These are phyloP conservation scores for Danio jaintianensis DNA, from an alignment of 2,797 vertebrate species.

Conservation along the genomic window DNA sequence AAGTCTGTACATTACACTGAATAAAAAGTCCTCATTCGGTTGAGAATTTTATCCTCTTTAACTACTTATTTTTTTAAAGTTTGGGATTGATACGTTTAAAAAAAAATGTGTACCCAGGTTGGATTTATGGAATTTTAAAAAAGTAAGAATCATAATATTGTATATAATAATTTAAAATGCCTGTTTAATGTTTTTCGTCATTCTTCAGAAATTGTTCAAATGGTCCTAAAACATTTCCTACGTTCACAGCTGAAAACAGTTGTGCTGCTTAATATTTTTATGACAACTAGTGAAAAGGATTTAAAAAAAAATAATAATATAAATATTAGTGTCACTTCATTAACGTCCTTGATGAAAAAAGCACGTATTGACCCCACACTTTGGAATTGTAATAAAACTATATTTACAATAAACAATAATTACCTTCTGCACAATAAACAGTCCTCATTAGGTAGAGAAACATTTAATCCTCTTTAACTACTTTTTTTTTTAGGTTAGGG, in stretches of 20 bases:
- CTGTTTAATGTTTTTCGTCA: no score
- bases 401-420: background rate
- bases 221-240: no score
- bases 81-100: background rate
- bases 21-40: background rate
- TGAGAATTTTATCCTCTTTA: background rate
- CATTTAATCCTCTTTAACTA: background rate
- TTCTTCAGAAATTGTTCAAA: no score
- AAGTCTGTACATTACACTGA: constrained; percentile 11
- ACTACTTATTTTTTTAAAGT: background rate
- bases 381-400: background rate
- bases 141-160: background rate
- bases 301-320: background rate
- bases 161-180: background rate
- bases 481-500: background rate
- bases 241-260: no score
- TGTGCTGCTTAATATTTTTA: no score
- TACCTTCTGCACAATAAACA: background rate
- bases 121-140: no score
- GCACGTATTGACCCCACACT: background rate
- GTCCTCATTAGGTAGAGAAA: background rate
- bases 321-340: background rate
- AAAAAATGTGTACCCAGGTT: no score
- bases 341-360: background rate
- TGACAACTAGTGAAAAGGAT: background rate